Base-by-base conservation (phyloP, 2,888 invertebrate species). In the Pocota personata region DNA sequence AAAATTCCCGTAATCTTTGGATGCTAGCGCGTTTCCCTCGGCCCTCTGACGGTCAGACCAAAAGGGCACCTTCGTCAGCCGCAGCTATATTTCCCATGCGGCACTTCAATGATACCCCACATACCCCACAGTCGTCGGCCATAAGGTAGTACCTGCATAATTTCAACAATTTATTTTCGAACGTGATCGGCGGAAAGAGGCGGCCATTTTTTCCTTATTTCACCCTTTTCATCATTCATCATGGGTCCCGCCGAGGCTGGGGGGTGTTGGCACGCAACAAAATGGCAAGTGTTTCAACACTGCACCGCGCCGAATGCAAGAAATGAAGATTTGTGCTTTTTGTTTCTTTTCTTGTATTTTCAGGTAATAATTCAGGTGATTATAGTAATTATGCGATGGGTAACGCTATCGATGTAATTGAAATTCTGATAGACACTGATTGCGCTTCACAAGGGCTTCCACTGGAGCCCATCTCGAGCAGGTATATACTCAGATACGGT, bases 331-430 rank as follows among this genome's bases (percentile, higher is more conserved):
- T 82, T 82, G 66, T 82, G 66, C 62, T 64, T 75, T 87, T 76
- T 77, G 77, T 72, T 84, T 80, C 69, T 72, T 83, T 84, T 77
- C 73, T 78, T 86, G 72, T 86, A 79, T 88, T 88, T 87, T 88
- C 88, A 91, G 91, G 92, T 92, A 92, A 92, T 92, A 92, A 92
- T 92, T 92, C 92, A 92, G 91, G 92, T 92, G 92, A 92, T 92
- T 92, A 92, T 92, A 92, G 92, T 92, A 92, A 92, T 92, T 92
- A 92, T 92, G 92, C 91, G 91, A 91, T 91, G 91, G 92, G 92
- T 92, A 92, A 92, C 92, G 92, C 92, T 92, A 92, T 89, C 92
- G 92, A 92, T 92, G 92, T 92, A 92, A 92, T 92, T 92, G 92
- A 92, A 92, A 92, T 92, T 92, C 92, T 92, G 92, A 92, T 92